phyloP scores from a whole-genome alignment of 2,888 invertebrate genomes.

The Tanytarsus gracilentus region DNA sequence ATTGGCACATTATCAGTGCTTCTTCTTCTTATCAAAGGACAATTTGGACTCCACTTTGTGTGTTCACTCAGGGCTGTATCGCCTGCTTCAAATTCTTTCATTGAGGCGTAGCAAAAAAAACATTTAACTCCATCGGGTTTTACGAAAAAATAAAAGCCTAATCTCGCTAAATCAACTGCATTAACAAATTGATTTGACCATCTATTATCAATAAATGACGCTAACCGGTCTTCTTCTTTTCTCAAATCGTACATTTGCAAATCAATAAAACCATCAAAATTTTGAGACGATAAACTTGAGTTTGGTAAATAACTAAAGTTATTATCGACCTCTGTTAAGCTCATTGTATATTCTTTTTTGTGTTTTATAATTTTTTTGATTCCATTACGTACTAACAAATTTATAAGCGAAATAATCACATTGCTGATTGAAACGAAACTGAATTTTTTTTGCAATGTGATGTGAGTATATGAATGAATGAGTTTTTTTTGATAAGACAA shows the following conservation, averaged over 20 bases:
- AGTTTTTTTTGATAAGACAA: too few species aligned
- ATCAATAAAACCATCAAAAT: neutral
- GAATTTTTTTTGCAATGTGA: too few species aligned
- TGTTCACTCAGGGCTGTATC: constrained; percentile 69
- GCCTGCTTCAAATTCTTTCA: constrained; percentile 63
- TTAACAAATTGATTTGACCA: constrained; percentile 36
- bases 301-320: too few species aligned
- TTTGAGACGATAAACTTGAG: too few species aligned
- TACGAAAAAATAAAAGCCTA: constrained; percentile 70
- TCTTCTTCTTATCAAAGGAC: constrained; percentile 57
- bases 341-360: too few species aligned
- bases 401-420: too few species aligned
- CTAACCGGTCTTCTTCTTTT: constrained; percentile 14
- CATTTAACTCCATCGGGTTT: constrained; percentile 63
- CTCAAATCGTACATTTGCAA: constrained; percentile 7
- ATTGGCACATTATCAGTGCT: constrained; percentile 51
- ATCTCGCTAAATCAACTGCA: constrained; percentile 55
- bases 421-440: too few species aligned
- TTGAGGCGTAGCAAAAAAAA: constrained; percentile 61
- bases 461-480: too few species aligned
- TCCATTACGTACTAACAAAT: too few species aligned
- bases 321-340: too few species aligned
- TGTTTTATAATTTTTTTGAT: too few species aligned
- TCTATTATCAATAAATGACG: constrained; percentile 21
- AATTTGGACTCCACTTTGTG: constrained; percentile 60